Evolutionary conservation across 2,113 vertebrate genomes (phyloP).

Genomic region (Dasypus novemcinctus): DNA sequence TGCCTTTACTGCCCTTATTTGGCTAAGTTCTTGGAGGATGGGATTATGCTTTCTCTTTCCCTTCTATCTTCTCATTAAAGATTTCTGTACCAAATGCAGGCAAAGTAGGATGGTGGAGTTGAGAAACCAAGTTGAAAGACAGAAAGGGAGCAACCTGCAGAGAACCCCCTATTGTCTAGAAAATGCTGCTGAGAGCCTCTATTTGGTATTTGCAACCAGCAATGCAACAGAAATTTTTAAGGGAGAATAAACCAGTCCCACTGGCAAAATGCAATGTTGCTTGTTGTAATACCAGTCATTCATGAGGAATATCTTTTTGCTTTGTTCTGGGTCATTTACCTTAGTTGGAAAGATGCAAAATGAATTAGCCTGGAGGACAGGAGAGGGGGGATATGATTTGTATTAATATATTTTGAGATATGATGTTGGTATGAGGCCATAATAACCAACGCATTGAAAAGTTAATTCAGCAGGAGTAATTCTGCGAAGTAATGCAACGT

Average conservation of each 20-base stretch:
- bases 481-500: conserved; percentile 70
- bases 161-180: background rate
- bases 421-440: conserved; percentile 28
- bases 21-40: background rate
- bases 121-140: background rate
- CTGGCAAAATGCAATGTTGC: conserved; percentile 22
- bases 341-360: conserved; percentile 61
- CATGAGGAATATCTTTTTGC: background rate
- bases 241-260: background rate
- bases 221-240: background rate
- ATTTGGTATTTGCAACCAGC: background rate
- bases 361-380: conserved; percentile 40
- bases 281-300: conserved; percentile 28
- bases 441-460: conserved; percentile 59
- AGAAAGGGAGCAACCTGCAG: background rate
- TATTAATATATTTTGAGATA: conserved; percentile 49
- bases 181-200: background rate
- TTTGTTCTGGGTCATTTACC: conserved; percentile 61
- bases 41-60: background rate
- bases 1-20: background rate
- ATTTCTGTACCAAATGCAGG: background rate
- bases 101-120: background rate
- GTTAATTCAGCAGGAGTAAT: conserved; percentile 73
- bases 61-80: background rate
- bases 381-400: conserved; percentile 30